Conservation (phyloP, 2,888 invertebrate genomes). For the Rotaria macrura region DNA sequence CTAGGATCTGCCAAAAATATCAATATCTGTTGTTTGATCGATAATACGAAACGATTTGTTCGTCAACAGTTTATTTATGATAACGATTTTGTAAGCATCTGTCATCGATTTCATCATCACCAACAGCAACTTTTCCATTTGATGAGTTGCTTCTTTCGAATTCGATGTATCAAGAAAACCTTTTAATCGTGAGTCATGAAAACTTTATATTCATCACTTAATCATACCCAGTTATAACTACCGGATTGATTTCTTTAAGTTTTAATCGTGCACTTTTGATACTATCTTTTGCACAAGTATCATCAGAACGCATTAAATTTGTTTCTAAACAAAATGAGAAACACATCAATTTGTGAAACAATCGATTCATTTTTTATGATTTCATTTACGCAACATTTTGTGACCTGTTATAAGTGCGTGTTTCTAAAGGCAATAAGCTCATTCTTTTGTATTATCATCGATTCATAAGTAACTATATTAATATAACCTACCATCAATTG, state of each 20-base stretch:
- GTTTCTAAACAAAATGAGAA: not conserved
- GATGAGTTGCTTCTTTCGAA: not conserved
- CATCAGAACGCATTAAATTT: not conserved
- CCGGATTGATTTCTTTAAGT: conserved; percentile 28
- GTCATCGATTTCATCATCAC: not conserved
- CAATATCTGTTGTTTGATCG: conserved; percentile 62
- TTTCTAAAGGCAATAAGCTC: not conserved
- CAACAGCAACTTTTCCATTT: not conserved
- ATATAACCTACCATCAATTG: conserved; percentile 54
- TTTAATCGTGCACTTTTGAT: conserved; percentile 29
- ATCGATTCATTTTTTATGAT: no score
- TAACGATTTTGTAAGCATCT: not conserved
- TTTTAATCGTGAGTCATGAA: not conserved
- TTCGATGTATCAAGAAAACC: not conserved
- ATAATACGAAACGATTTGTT: conserved; percentile 58
- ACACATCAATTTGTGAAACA: no score
- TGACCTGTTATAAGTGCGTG: not conserved
- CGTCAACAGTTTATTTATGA: conserved; percentile 42
- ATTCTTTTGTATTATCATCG: no score
- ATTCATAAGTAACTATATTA: not conserved
- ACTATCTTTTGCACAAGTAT: conserved; percentile 31
- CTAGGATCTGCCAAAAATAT: conserved; percentile 59
- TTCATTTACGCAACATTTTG: not conserved
- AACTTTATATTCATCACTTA: not conserved
- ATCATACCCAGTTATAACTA: not conserved